Conservation (phyloP, 2,113 vertebrate genomes). For the Donacobius atricapilla region DNA sequence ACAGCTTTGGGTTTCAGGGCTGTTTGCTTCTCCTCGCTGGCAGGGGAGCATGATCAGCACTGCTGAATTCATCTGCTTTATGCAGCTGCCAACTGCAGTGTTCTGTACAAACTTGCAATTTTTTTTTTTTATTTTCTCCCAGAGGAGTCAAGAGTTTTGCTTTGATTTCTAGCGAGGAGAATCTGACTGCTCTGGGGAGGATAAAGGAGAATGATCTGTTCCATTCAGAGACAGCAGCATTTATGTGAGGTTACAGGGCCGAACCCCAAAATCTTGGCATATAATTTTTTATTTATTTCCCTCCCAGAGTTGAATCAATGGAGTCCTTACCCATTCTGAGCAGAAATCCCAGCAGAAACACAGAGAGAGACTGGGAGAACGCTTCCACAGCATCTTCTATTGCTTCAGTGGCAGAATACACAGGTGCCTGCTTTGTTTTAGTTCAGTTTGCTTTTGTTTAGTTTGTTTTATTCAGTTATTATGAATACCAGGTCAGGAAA, state of each 20-base stretch:
- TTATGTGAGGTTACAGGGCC: background rate
- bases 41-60: background rate
- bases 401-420: constrained; percentile 92
- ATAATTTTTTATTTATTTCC: background rate
- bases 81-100: background rate
- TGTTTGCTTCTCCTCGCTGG: background rate
- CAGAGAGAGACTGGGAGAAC: constrained; percentile 94
- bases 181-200: background rate
- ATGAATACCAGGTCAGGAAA: background rate
- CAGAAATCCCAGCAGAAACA: constrained; percentile 88
- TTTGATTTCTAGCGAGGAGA: background rate
- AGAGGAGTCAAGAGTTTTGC: background rate
- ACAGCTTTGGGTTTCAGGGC: background rate
- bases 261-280: background rate
- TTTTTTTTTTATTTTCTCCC: background rate
- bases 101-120: background rate
- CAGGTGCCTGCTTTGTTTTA: constrained; percentile 68
- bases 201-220: background rate
- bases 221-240: background rate
- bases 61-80: background rate
- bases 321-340: constrained; percentile 88
- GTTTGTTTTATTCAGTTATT: background rate
- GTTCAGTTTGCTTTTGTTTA: background rate
- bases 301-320: constrained; percentile 84
- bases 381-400: constrained; percentile 92